phyloP scores from a whole-genome alignment of 2,888 invertebrate genomes.

The Atethmia centrago region DNA sequence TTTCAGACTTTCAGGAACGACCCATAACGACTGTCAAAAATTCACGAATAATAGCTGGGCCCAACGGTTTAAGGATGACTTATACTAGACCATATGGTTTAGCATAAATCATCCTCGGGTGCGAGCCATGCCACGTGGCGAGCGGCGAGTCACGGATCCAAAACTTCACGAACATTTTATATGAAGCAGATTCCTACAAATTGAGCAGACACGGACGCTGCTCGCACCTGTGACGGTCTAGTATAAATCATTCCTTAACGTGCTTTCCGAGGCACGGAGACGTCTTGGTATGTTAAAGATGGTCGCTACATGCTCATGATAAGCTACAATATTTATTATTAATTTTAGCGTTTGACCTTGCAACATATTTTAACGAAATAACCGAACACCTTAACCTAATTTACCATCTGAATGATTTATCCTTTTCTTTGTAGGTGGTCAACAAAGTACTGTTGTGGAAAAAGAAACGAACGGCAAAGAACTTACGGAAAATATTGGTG shows the following conservation, averaged over 20 bases:
- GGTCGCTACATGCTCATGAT: not conserved
- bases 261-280: not conserved
- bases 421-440: constrained; percentile 67
- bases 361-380: not conserved
- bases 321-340: not conserved
- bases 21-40: not conserved
- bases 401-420: constrained; percentile 30
- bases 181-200: not conserved
- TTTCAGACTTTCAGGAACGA: not conserved
- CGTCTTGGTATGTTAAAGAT: not conserved
- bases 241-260: not conserved
- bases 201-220: not conserved
- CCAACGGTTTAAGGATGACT: not conserved
- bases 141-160: not conserved
- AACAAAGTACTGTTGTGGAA: constrained; percentile 30
- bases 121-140: not conserved
- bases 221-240: not conserved
- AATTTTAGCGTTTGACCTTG: not conserved
- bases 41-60: not conserved
- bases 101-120: too few species aligned
- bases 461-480: not conserved
- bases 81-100: not conserved
- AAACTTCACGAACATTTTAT: not conserved
- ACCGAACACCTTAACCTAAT: not conserved
- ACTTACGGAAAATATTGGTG: not conserved